Evolutionary conservation across 2,888 invertebrate genomes (phyloP), one percentile per base, ranked within the genome.

Genomic region (Polylopha cassiicola): DNA sequence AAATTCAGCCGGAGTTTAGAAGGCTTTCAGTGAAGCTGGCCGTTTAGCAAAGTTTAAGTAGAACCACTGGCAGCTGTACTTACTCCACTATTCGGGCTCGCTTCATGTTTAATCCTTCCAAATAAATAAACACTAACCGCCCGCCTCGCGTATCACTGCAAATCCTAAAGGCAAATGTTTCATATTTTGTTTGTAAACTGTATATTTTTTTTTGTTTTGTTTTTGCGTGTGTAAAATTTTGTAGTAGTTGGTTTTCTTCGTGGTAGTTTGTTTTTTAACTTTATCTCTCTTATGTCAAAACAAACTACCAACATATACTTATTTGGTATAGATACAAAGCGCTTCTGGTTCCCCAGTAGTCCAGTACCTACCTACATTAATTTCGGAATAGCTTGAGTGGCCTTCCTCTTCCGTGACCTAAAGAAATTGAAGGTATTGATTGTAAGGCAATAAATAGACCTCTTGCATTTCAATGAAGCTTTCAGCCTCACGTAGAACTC

Each of bases 31-130:
- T 61, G 61, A 61, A 62, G 62, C 72, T 67, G 69, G 63, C 66
- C 73, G 67, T 78, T 77, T 72, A 75, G 74, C 59, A 63, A 79
- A 81, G 66, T 80, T 78, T 77, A 77, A 81, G 78, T 71, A 73
- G 50, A 65, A 54, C 58, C 61, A 58, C 61, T 60, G 46, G 46
- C 27, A 50, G 59, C 63, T 54, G 57, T 61, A 55, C 55, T 51
- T 58, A 58, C 59, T 52, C 60, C 49, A 61, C 61, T 70, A 65
- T 63, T 65, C 62, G 62, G 55, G 56, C 66, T 56, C 56, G 50
- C 55, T 65, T 58, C 65, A 57, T 64, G 65, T 68, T 74, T 72
- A 76, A 80, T 75, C 73, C 75, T 55, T 55, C 62, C 61, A 70
- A 74, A 75, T 73, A 79, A 73, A 81, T 72, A 81, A 73, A 76